phyloP scores from a whole-genome alignment of 2,888 invertebrate genomes.

The Xylophagus ater region DNA sequence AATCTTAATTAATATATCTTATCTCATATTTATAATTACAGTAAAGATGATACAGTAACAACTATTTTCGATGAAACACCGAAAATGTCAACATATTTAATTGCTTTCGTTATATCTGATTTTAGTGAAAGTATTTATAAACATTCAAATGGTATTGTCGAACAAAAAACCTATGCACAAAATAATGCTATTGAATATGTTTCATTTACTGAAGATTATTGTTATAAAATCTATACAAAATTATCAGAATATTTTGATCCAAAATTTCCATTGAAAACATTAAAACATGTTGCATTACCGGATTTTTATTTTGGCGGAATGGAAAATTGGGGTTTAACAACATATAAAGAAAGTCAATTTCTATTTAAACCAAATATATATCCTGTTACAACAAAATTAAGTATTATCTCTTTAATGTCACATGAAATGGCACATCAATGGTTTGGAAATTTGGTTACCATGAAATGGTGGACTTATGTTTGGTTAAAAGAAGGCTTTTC shows the following conservation, averaged over 20 bases:
- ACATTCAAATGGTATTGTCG: too few relatives aligned
- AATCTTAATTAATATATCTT: too few relatives aligned
- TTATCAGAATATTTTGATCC: too few relatives aligned
- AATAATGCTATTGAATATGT: slow-evolving; percentile 42
- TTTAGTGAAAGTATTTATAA: slow-evolving; percentile 23
- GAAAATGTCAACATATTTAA: slow-evolving; percentile 60
- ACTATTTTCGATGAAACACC: slow-evolving; percentile 34
- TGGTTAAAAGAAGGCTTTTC: slow-evolving; percentile 62
- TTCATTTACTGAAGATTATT: slow-evolving; percentile 42
- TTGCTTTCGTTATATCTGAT: slow-evolving; percentile 57
- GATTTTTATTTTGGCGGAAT: slow-evolving; percentile 68
- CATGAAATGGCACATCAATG: slow-evolving; percentile 55
- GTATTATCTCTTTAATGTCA: slow-evolving; percentile 27
- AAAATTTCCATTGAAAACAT: slow-evolving; percentile 18
- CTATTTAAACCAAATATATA: slow-evolving; percentile 4
- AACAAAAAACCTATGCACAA: slow-evolving; percentile 10
- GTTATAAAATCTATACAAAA: too few relatives aligned
- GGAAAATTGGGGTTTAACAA: slow-evolving; percentile 64
- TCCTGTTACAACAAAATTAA: slow-evolving; percentile 1
- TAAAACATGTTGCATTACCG: slow-evolving; percentile 42
- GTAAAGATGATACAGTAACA: neutral
- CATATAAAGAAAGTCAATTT: slow-evolving; percentile 41
- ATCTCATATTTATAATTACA: too few relatives aligned
- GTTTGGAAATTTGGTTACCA: slow-evolving; percentile 59
- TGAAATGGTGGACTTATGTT: slow-evolving; percentile 52